phyloP scores from a whole-genome alignment of 2,113 vertebrate genomes.

The Sciurus niger region DNA sequence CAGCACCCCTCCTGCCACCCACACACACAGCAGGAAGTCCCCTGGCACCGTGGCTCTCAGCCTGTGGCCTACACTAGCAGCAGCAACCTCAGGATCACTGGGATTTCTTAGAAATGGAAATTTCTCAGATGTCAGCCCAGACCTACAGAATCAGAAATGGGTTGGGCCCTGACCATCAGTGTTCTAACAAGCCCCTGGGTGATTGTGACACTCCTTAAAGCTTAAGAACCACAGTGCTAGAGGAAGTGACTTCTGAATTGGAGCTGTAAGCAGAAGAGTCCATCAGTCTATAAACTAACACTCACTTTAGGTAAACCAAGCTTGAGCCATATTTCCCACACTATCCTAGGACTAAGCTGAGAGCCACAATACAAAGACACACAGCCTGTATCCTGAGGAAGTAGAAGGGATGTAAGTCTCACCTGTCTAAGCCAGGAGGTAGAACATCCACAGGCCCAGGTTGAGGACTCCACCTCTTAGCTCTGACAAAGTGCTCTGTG shows the following conservation, averaged over 20 bases:
- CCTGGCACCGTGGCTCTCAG: background rate
- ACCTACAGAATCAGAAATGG: background rate
- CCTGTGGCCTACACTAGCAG: background rate
- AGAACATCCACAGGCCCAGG: background rate
- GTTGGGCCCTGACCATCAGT: no score
- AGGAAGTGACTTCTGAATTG: background rate
- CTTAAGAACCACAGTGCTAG: no score
- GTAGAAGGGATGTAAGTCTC: background rate
- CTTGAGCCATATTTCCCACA: background rate
- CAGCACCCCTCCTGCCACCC: background rate
- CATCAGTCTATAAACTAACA: background rate
- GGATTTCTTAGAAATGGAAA: background rate
- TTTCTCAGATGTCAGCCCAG: background rate
- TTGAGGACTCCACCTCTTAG: background rate
- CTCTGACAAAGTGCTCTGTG: no score
- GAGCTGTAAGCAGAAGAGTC: background rate
- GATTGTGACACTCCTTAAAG: background rate
- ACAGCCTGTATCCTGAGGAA: background rate
- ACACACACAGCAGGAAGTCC: no score
- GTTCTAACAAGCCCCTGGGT: background rate
- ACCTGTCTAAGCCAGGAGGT: background rate
- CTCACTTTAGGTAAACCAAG: background rate
- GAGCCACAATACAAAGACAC: background rate
- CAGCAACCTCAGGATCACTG: no score
- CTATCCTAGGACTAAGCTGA: background rate